Evolutionary conservation across 1,140 invertebrate species (phyloP), one percentile per base, ranked within the genome.

Genomic region (Drosophila truncata): DNA sequence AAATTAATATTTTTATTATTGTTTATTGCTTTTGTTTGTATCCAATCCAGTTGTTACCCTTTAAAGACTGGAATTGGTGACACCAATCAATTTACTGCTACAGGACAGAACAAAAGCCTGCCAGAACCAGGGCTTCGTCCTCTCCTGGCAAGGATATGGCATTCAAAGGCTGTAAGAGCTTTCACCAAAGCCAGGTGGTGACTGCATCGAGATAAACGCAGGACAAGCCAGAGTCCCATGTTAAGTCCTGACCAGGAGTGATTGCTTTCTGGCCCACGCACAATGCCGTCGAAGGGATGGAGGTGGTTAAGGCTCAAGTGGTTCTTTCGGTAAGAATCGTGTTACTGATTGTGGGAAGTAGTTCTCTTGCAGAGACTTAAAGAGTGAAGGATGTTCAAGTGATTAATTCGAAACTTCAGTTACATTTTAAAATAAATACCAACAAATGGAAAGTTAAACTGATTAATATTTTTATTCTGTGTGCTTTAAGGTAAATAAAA

Each of bases 181-280:
- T 67, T 25, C 20, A 47, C 5, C 25, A 55, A 16, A 69, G 27
- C 50, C 65, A 49, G 69, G 41, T 27, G 49, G 20, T 29, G n/a
- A 33, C 37, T 14, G 18, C 14, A 69, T 23, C 33, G 10, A 59
- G 20, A 33, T 33, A 50, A 46, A 9, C 7, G 23, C 1, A 20
- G 9, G 4, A 3, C 11, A 20, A 29, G 49, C 25, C 11, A 39
- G 50, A 11, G 27, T 58, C 16, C 18, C 20, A 9, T 9, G 41
- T 25, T 69, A 41, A 55, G 52, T 33, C 33, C 20, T 5, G 14
- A 23, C 20, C 42, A 72, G 23, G 29, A 44, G 52, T 29, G 35
- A 71, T 60, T 49, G 65, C 10, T 35, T 37, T 71, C 46, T 29
- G 37, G 62, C 29, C 46, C 16, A 42, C 35, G n/a, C 20, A 64